Evolutionary conservation across 1,140 invertebrate species (phyloP).

Genomic region (Eueides isabella): DNA sequence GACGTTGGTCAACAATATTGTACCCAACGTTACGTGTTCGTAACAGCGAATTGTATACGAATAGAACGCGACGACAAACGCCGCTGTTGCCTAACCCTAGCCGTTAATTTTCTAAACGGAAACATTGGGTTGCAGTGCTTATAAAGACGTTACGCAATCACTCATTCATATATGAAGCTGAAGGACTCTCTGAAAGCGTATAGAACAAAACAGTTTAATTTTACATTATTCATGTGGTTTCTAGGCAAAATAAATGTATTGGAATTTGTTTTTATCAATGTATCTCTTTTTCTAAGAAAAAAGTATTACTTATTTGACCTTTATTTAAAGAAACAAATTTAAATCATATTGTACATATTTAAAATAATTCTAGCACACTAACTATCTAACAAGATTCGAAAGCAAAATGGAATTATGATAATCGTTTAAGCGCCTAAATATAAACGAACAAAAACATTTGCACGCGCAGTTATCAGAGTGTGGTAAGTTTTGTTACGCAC

Average conservation of each 20-base stretch:
- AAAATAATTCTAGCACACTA: not conserved
- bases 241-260: not conserved
- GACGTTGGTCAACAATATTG: conserved; percentile 25
- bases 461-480: conserved; percentile 33
- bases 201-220: not conserved
- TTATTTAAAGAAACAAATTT: too few relatives aligned
- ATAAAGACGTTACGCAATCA: conserved; percentile 60
- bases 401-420: conserved; percentile 31
- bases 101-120: conserved; percentile 69
- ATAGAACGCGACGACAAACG: conserved; percentile 44
- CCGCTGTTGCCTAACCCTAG: conserved; percentile 59
- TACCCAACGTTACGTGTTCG: conserved; percentile 17
- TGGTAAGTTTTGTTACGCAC: conserved; percentile 30
- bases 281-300: not conserved
- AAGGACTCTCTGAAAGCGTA: conserved; percentile 56
- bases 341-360: too few relatives aligned
- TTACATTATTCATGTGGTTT: not conserved
- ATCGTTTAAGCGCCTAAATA: conserved; percentile 29
- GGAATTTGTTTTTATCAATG: not conserved
- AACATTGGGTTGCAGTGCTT: conserved; percentile 56
- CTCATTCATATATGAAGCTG: conserved; percentile 63
- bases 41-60: conserved; percentile 39
- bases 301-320: not conserved
- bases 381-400: conserved; percentile 24
- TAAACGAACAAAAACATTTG: conserved; percentile 32